Base-by-base conservation (phyloP, 2,888 invertebrate species). In the Anarsia innoxiella region DNA sequence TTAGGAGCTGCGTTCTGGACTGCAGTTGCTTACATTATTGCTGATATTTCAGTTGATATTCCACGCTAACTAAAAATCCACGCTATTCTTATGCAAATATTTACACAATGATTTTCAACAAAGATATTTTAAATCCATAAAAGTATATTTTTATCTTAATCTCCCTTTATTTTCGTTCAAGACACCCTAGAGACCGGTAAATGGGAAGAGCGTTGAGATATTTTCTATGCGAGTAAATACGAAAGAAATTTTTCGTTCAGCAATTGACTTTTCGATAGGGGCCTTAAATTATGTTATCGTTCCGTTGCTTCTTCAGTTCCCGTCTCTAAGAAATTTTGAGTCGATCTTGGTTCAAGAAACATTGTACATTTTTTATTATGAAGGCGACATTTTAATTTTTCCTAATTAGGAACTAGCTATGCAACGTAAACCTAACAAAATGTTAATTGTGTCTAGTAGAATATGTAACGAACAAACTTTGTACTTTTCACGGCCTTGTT, bases 1-100 rank as follows among this genome's bases (percentile, higher is more conserved):
- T 84, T 88, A 48, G 89, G 90, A 46, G 86, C 93, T 8, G 94
- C 93, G 1, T 80, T 94, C 35, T 95, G 93, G 90, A 90, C 95
- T 2, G 88, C 91, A 0, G 88, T 90, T 0, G 86, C 94, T 4
- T 95, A 90, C 54, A 86, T 93, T n/a, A 86, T 93, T 29, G 94
- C 95, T 2, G 91, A 95, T 70, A 67, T 95, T 41, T 89, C 89
- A 37, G 62, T 84, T 23, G 89, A 91, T 57, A 87, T 93, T 34
- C 92, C 92, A 1, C 86, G 87, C 44, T 65, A 59, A 65, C 8
- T 8, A 19, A 19, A 12, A n/a, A n/a, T n/a, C n/a, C n/a, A n/a
- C n/a, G n/a, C n/a, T n/a, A n/a, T n/a, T 6, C 23, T 23, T 23
- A 8, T 9, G 9, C 23, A 23, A 6, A 8, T 6, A 23, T 23